Evolutionary conservation across 2,113 vertebrate species (phyloP).

Genomic region (Rynchops niger): DNA sequence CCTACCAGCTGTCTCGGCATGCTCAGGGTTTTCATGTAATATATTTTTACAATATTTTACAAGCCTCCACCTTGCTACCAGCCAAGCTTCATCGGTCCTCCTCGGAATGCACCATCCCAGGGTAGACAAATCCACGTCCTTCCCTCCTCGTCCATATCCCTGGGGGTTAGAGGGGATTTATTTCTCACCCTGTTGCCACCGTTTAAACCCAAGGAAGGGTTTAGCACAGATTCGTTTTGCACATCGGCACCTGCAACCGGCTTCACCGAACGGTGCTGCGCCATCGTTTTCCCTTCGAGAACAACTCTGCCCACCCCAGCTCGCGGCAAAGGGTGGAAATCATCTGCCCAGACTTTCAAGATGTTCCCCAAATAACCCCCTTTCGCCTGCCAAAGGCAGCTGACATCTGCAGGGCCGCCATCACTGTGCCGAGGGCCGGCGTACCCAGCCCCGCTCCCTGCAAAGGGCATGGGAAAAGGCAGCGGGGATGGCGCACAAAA

Average conservation of each 20-base stretch:
- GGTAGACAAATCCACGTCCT: background rate
- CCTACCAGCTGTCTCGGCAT: background rate
- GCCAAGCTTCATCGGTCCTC: background rate
- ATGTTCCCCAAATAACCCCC: background rate
- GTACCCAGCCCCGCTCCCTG: background rate
- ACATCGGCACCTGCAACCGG: background rate
- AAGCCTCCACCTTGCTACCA: background rate
- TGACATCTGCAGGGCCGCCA: background rate
- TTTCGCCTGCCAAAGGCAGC: background rate
- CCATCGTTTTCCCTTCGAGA: background rate
- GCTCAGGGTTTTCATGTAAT: background rate
- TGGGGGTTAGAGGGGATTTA: background rate
- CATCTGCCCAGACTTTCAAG: background rate
- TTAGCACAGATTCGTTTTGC: fast-evolving
- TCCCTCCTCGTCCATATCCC: background rate
- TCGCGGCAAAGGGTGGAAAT: background rate
- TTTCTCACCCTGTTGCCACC: fast-evolving
- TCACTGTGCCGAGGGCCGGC: background rate
- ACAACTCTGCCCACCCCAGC: background rate
- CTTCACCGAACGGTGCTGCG: fast-evolving
- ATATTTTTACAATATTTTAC: background rate
- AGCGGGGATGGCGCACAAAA: background rate
- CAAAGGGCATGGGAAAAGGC: conserved; percentile 55
- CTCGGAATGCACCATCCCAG: background rate
- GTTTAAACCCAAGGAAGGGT: background rate